Base-by-base conservation (phyloP, 2,113 vertebrate species). In the Pseudorhombus dupliciocellatus region DNA sequence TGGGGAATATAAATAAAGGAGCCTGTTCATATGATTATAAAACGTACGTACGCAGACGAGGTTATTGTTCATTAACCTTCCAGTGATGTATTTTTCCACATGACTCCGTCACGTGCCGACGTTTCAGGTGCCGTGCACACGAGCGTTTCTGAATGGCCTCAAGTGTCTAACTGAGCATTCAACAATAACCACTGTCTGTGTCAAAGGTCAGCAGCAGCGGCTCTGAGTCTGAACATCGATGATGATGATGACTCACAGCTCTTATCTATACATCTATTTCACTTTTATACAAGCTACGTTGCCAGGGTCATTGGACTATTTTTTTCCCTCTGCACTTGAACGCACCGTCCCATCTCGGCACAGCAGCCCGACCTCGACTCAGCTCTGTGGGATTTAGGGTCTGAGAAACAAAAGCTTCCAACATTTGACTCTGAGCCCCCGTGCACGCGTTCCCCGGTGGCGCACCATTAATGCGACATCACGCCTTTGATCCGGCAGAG, bases 391-490 rank as follows among this genome's bases (percentile, higher is more conserved):
- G 83, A 79, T 85, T 85, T 81, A 53, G 59, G 70, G 62, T 71
- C 85, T 84, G 65, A 74, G 58, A 78, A 18, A 71, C 70, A 76
- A 87, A 89, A 71, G 80, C 77, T 64, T 63, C 6, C 3, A 87
- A 71, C 71, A 58, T 84, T 83, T 80, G 75, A 85, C 73, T 70
- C 68, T 26, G 60, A 82, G 59, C 53, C 88, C 77, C 75, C 42
- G 48, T 46, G 7, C 70, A 69, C 73, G 66, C 66, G 66, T 57
- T 82, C 77, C 76, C 77, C 31, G 34, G 67, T 70, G 73, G 72
- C 21, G 62, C 51, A 57, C 40, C 55, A 83, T 77, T 78, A 83
- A 88, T 78, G 72, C 83, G 81, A 69, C 68, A 84, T 70, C 72
- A 51, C 9, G 48, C 26, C 61, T 84, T 81, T 88, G 87, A 87